Evolutionary conservation across 2,888 invertebrate genomes (phyloP).

Genomic region (Metopia argyrocephala): DNA sequence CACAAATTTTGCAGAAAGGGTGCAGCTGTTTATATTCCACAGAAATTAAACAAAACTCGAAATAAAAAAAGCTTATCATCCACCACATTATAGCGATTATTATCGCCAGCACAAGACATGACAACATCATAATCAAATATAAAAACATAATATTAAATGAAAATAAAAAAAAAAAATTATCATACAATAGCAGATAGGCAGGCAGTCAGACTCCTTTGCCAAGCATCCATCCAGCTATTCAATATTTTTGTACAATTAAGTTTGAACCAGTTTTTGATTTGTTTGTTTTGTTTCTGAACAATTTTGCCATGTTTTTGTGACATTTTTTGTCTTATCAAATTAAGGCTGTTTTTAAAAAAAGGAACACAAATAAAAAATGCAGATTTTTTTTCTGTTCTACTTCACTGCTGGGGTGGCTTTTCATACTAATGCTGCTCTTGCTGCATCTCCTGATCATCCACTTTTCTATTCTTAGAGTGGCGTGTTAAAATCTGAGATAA

Average conservation of each 20-base stretch:
- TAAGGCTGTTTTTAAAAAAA: conserved; percentile 16
- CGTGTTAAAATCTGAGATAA: conserved; percentile 57
- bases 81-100: conserved; percentile 44
- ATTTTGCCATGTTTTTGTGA: conserved; percentile 32
- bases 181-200: conserved; percentile 24
- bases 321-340: conserved; percentile 43
- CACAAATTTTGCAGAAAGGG: conserved; percentile 10
- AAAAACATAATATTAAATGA: conserved; percentile 46
- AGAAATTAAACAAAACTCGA: conserved; percentile 6
- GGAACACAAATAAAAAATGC: conserved; percentile 49
- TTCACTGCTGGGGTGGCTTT: conserved; percentile 32
- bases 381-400: conserved; percentile 14
- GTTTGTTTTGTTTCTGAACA: conserved; percentile 15
- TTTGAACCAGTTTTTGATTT: conserved; percentile 36
- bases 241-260: not conserved
- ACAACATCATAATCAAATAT: conserved; percentile 59
- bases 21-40: conserved; percentile 42
- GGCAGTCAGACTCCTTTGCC: not conserved
- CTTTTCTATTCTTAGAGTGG: conserved; percentile 8
- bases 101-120: too few relatives aligned
- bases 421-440: not conserved
- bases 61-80: conserved; percentile 46
- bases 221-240: not conserved
- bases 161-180: conserved; percentile 30
- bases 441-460: conserved; percentile 14